A percentile compares a stretch with the other conserved stretches of the same genome.
Conservation (phyloP, 2,113 vertebrate genomes). For the Hipposideros armiger region DNA sequence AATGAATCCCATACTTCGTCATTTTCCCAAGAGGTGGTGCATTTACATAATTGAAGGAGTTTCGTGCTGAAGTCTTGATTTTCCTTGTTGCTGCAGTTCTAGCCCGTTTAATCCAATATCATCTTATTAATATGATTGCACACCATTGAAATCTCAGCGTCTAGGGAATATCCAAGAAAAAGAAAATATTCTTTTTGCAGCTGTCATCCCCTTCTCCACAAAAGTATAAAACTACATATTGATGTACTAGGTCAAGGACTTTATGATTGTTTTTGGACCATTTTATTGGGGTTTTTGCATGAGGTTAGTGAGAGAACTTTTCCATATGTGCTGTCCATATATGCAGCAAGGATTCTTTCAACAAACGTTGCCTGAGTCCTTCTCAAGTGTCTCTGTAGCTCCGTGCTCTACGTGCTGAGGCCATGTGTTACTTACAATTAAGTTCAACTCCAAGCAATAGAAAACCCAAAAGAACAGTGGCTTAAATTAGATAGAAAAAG, state of each 20-base stretch:
- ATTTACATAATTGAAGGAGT: constrained; percentile 62
- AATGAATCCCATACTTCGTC: constrained; percentile 53
- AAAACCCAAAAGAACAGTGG: background rate
- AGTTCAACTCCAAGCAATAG: background rate
- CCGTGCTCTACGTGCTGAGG: background rate
- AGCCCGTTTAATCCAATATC: background rate
- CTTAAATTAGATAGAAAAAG: background rate
- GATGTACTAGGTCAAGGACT: background rate
- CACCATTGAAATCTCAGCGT: background rate
- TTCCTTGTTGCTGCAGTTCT: constrained; percentile 21
- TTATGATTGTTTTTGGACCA: background rate
- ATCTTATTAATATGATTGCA: constrained; percentile 36
- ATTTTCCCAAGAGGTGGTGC: constrained; percentile 56
- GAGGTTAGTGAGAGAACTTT: background rate
- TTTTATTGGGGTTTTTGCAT: background rate
- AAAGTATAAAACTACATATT: background rate
- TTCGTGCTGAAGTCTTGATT: constrained; percentile 49
- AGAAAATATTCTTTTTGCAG: background rate
- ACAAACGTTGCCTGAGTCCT: background rate
- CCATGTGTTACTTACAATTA: background rate
- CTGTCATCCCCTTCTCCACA: background rate
- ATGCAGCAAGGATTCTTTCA: background rate
- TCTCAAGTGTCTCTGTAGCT: background rate
- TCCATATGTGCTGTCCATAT: background rate
- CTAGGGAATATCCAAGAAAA: background rate